These are phyloP conservation scores for Trypoxylon attenuatum DNA, from an alignment of 2,888 invertebrate species.

Conservation along the genomic window DNA sequence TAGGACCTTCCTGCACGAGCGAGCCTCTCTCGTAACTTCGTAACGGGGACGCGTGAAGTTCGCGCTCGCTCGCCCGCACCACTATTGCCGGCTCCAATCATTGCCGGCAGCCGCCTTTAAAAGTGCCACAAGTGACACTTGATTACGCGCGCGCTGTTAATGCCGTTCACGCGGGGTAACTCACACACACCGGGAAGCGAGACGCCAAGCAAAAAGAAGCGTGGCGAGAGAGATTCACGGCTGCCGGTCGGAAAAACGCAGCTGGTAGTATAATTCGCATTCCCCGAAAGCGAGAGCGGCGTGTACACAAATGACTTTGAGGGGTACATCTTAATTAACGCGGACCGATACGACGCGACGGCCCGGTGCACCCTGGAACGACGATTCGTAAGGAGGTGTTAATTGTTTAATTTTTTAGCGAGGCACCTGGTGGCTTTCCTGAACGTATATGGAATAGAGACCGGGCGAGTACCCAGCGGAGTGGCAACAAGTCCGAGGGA, in stretches of 20 bases:
- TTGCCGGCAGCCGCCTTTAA: background rate
- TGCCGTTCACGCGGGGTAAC: background rate
- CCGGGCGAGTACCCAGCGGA: conserved; percentile 54
- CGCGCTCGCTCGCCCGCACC: conserved; percentile 1
- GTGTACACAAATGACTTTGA: background rate
- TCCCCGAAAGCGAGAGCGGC: background rate
- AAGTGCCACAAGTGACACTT: background rate
- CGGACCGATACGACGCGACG: background rate
- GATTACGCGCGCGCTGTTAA: background rate
- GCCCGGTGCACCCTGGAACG: background rate
- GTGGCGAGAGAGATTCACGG: background rate
- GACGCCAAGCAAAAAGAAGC: background rate
- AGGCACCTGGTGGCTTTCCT: background rate
- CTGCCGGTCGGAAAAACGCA: background rate
- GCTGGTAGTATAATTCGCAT: background rate
- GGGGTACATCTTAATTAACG: background rate
- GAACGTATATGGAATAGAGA: no score
- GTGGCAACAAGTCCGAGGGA: conserved; percentile 58
- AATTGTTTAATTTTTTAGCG: background rate
- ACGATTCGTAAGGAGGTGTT: no score
- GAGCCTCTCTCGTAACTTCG: no score
- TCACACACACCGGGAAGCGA: no score
- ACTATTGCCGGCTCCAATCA: conserved; percentile 6
- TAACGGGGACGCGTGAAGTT: conserved; percentile 26
- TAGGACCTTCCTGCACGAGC: conserved; percentile 46